These are phyloP conservation scores for Anarrhichthys ocellatus DNA, from an alignment of 2,113 vertebrate species.

Conservation along the genomic window DNA sequence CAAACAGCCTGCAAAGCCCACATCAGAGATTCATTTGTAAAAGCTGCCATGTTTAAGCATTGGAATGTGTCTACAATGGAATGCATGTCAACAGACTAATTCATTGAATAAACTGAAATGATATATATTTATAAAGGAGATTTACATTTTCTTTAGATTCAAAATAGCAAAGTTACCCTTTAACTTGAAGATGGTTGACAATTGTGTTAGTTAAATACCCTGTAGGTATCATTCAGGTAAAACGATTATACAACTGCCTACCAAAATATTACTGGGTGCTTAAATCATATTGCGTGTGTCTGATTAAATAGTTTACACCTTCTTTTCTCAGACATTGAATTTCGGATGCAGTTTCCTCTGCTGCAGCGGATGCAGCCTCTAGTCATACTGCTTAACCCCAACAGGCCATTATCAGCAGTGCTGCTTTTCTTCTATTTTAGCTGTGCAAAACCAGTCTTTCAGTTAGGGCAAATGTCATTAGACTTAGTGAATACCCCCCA, in stretches of 20 bases:
- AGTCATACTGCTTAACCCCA: background rate
- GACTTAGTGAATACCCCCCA: background rate
- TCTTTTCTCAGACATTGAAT: background rate
- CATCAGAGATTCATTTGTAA: background rate
- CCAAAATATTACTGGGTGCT: background rate
- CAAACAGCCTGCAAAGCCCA: slow-evolving; percentile 88
- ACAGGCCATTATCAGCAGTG: background rate
- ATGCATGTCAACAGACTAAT: no score
- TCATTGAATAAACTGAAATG: background rate
- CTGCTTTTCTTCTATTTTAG: background rate
- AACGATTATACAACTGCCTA: background rate
- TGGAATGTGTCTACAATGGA: background rate
- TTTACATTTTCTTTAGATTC: background rate
- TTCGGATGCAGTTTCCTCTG: background rate
- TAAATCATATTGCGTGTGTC: background rate
- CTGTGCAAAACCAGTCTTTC: background rate
- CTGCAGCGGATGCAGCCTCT: no score
- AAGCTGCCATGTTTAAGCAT: background rate
- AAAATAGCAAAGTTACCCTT: no score
- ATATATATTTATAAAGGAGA: background rate
- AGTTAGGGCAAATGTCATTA: background rate
- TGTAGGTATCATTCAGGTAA: no score
- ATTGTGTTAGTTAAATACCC: no score
- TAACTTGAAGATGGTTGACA: no score
- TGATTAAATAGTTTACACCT: background rate